A percentile compares a stretch with the other conserved stretches of the same genome.
Conservation (phyloP, 2,113 vertebrate genomes). For the Oriolus oriolus region DNA sequence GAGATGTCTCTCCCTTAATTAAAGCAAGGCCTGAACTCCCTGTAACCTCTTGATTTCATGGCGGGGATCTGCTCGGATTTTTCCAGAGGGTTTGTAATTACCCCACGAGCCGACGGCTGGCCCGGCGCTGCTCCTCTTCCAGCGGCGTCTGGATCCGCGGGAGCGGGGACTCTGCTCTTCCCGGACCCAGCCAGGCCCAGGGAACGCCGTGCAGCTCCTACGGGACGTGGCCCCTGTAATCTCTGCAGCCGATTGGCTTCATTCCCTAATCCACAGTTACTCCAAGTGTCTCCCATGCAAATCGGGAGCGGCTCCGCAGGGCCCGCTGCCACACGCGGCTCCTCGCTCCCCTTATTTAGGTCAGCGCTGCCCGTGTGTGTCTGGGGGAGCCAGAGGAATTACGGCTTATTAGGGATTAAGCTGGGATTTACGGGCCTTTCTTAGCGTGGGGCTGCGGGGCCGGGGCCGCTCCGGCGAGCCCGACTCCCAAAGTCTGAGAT, state of each 20-base stretch:
- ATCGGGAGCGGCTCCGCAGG: not conserved
- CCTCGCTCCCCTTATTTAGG: not conserved
- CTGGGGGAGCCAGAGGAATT: not conserved
- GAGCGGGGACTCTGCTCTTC: fast-evolving
- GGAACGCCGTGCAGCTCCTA: not conserved
- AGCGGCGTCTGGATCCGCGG: not conserved
- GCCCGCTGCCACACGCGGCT: not conserved
- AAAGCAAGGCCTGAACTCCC: slow-evolving; percentile 72
- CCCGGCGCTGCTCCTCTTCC: not conserved
- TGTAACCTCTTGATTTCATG: slow-evolving; percentile 31
- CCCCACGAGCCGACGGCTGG: not conserved
- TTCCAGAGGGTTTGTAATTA: not conserved
- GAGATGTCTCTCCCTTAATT: slow-evolving; percentile 69
- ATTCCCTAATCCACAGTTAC: not conserved
- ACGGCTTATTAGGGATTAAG: slow-evolving; percentile 17
- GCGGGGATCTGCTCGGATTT: slow-evolving; percentile 43
- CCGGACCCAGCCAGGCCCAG: fast-evolving
- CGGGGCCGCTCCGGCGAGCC: not conserved
- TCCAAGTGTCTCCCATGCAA: not conserved
- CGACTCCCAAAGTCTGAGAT: not conserved
- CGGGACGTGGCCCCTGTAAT: not conserved
- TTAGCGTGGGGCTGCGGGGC: not conserved
- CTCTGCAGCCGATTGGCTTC: not conserved
- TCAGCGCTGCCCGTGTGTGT: not conserved
- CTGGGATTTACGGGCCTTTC: not conserved